Conservation (phyloP, 1,140 invertebrate genomes). For the Aporrectodea caliginosa region DNA sequence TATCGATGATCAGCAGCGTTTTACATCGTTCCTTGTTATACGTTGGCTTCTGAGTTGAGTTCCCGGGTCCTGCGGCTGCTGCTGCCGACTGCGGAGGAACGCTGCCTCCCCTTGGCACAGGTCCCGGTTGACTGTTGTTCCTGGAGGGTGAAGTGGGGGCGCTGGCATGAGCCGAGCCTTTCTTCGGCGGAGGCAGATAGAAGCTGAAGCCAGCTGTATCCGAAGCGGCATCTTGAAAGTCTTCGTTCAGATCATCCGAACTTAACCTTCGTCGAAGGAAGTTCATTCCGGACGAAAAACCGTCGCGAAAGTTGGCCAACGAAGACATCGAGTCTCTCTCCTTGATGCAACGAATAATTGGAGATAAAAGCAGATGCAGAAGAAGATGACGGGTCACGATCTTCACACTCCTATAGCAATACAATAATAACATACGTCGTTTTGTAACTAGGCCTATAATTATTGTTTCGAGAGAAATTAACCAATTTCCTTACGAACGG, state of each 20-base stretch:
- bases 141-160: conserved; percentile 55
- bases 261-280: conserved; percentile 52
- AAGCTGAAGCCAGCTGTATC: conserved; percentile 22
- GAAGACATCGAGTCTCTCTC: too few relatives aligned
- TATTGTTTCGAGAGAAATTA: too few relatives aligned
- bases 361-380: too few relatives aligned
- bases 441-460: too few relatives aligned
- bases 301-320: conserved; percentile 46
- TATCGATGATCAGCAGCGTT: conserved; percentile 90
- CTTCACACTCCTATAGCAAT: too few relatives aligned
- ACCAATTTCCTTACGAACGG: too few relatives aligned
- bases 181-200: conserved; percentile 42
- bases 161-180: conserved; percentile 53
- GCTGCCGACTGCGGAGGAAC: too few relatives aligned
- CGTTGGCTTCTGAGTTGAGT: too few relatives aligned
- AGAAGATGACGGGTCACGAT: too few relatives aligned
- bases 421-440: too few relatives aligned
- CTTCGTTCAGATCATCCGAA: conserved; percentile 53
- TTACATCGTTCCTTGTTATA: conserved; percentile 89
- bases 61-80: conserved; percentile 57
- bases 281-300: conserved; percentile 51
- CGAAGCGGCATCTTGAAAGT: conserved; percentile 39
- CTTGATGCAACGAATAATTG: too few relatives aligned
- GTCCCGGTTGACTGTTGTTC: conserved; percentile 33
- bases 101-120: conserved; percentile 38